Percentiles rank a stretch among this genome's conserved stretches.
Evolutionary conservation across 2,113 vertebrate species (phyloP).

Genomic region (Pteruthius melanotis): DNA sequence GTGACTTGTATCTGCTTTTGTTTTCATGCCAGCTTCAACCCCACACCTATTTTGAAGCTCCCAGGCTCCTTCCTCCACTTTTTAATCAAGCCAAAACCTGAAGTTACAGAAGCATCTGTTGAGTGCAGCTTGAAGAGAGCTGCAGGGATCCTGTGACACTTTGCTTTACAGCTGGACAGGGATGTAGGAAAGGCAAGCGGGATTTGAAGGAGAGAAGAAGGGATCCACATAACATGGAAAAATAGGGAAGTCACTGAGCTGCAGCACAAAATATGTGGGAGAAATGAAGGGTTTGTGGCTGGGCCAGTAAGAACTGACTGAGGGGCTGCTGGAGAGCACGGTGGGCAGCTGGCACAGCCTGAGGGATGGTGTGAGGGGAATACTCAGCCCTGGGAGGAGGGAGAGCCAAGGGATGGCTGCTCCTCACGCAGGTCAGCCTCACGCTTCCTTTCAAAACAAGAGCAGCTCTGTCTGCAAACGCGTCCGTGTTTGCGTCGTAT

Average conservation of each 20-base stretch:
- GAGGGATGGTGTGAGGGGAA: background rate
- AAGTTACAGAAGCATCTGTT: background rate
- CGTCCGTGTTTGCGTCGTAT: slow-evolving; percentile 26
- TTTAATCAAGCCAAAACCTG: background rate
- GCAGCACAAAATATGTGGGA: background rate
- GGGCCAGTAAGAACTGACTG: rapidly evolving
- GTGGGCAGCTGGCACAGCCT: rapidly evolving
- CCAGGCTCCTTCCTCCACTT: slow-evolving; percentile 5
- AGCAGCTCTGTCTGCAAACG: background rate
- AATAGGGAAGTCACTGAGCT: background rate
- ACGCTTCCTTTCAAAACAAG: slow-evolving; percentile 26
- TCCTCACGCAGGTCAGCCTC: background rate
- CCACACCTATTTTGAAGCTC: background rate
- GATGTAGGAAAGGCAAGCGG: background rate
- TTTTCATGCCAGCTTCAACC: slow-evolving; percentile 26
- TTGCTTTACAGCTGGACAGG: background rate
- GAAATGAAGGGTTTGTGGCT: rapidly evolving
- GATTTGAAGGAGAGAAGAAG: background rate
- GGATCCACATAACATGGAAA: rapidly evolving
- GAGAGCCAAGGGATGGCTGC: background rate
- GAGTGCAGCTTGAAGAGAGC: background rate
- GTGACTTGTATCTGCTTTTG: slow-evolving; percentile 24
- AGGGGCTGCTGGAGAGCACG: rapidly evolving
- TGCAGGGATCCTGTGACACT: background rate
- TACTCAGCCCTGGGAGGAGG: background rate